phyloP scores from a whole-genome alignment of 2,888 invertebrate species.

The Dolomedes plantarius region DNA sequence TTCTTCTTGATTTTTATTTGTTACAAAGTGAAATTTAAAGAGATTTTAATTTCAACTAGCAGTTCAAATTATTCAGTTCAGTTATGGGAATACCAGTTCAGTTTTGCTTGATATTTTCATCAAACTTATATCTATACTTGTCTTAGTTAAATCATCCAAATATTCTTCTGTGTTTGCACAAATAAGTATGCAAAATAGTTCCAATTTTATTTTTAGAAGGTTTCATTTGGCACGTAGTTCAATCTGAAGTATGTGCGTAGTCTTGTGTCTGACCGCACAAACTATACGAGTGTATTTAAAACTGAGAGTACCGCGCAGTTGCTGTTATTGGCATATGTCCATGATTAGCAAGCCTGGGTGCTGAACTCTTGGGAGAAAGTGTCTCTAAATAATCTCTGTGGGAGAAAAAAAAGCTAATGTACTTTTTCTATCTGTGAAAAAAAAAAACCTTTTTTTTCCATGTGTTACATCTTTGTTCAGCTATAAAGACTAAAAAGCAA shows the following conservation, averaged over 20 bases:
- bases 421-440: slow-evolving; percentile 19
- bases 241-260: slow-evolving; percentile 20
- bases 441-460: slow-evolving; percentile 1
- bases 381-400: slow-evolving; percentile 59
- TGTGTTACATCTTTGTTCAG: not conserved
- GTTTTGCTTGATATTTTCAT: no score
- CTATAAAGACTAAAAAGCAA: no score
- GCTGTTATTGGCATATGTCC: slow-evolving; percentile 69
- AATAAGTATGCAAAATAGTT: slow-evolving; percentile 46
- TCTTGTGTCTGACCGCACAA: slow-evolving; percentile 42
- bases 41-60: no score
- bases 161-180: no score
- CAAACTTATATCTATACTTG: no score
- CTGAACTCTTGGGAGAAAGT: slow-evolving; percentile 54
- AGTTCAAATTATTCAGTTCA: no score
- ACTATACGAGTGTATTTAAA: slow-evolving; percentile 58
- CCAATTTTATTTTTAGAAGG: slow-evolving; percentile 24
- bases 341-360: slow-evolving; percentile 50
- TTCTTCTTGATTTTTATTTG: no score
- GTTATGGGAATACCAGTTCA: no score
- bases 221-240: slow-evolving; percentile 32
- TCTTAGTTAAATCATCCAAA: no score
- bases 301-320: slow-evolving; percentile 39
- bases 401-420: slow-evolving; percentile 29
- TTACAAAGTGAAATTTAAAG: no score